Evolutionary conservation across 2,113 vertebrate species (phyloP).

Genomic region (Plotosus lineatus): DNA sequence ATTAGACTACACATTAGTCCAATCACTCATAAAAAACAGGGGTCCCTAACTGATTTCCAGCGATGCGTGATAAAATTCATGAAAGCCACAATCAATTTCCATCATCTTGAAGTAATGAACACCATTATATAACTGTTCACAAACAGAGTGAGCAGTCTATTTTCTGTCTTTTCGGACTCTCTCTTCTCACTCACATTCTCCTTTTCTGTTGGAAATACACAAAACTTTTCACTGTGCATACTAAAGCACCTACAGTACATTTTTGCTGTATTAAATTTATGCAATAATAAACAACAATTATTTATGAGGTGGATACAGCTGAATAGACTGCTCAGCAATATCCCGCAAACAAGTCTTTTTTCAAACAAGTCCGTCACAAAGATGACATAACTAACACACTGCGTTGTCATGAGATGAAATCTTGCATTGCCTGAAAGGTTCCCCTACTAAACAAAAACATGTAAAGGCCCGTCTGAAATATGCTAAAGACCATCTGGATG

Average conservation of each 20-base stretch:
- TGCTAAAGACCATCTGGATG: too few relatives aligned
- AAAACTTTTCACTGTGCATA: not conserved
- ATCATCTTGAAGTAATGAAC: slow-evolving; percentile 50
- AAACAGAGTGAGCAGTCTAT: slow-evolving; percentile 19
- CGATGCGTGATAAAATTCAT: slow-evolving; percentile 2
- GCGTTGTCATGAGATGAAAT: too few relatives aligned
- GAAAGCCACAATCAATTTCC: slow-evolving; percentile 48
- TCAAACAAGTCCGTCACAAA: too few relatives aligned
- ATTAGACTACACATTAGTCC: not conserved
- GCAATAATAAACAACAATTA: too few relatives aligned
- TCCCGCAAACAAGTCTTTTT: too few relatives aligned
- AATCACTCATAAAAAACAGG: slow-evolving; percentile 5
- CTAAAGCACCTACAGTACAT: not conserved
- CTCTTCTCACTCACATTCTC: not conserved
- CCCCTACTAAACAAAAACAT: too few relatives aligned
- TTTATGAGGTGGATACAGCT: too few relatives aligned
- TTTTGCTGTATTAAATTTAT: not conserved
- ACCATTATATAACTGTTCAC: slow-evolving; percentile 51
- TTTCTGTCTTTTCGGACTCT: slow-evolving; percentile 24
- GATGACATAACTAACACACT: too few relatives aligned
- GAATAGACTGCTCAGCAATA: too few relatives aligned
- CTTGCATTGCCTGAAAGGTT: too few relatives aligned
- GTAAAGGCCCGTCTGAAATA: too few relatives aligned
- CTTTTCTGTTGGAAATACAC: not conserved
- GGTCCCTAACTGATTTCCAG: slow-evolving; percentile 25